These are phyloP conservation scores for Actinemys pallida DNA, from an alignment of 2,113 vertebrate species.

Conservation along the genomic window DNA sequence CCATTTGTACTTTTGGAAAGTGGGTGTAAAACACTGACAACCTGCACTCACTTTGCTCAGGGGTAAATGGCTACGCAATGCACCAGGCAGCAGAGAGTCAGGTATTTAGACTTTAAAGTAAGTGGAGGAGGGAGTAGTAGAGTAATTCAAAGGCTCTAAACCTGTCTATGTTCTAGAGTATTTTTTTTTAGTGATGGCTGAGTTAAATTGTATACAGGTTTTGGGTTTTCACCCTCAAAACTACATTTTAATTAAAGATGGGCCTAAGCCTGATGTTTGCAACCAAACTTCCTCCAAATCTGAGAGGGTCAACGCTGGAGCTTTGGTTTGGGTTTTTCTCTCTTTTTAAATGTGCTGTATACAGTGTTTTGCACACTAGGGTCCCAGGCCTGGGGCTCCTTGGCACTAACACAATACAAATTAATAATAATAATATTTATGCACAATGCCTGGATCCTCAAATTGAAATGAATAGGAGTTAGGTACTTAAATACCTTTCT, in stretches of 20 bases:
- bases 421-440: not conserved
- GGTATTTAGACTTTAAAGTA: not conserved
- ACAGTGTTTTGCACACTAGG: not conserved
- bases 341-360: too few relatives aligned
- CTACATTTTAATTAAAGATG: constrained; percentile 11
- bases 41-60: not conserved
- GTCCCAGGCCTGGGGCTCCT: not conserved
- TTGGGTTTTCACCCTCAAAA: constrained; percentile 28
- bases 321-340: constrained; percentile 12
- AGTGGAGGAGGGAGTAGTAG: not conserved
- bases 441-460: not conserved
- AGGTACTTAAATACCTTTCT: not conserved
- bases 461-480: not conserved
- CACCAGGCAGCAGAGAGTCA: not conserved
- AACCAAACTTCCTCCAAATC: not conserved
- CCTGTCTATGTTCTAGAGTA: not conserved
- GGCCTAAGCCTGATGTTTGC: constrained; percentile 9
- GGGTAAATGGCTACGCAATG: not conserved
- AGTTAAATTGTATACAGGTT: not conserved
- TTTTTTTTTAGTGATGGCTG: not conserved
- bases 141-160: not conserved
- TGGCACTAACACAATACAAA: not conserved
- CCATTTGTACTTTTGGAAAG: constrained; percentile 50
- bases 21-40: not conserved
- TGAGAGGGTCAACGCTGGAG: not conserved